Base-by-base conservation (phyloP, 2,797 vertebrate species). In the Trematomus bernacchii region DNA sequence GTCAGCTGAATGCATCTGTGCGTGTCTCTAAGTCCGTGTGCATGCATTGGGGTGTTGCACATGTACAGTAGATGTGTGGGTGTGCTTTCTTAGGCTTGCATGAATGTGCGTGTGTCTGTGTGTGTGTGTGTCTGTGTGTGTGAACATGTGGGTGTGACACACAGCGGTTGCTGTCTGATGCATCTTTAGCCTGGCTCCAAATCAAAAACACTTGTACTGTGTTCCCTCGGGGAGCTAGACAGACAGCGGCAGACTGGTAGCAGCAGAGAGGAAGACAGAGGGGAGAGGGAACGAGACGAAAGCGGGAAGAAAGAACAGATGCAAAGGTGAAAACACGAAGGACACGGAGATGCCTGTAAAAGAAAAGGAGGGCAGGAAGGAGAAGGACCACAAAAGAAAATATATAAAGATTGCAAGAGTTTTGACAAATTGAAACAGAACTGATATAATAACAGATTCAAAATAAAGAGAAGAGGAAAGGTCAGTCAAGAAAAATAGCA, bases 161-260 rank as follows among this genome's bases (percentile, higher is more conserved):
- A 74, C 71, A 84, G 76, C 52, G 76, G 83, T 71, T 66, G 44
- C 76, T 81, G 85, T 88, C 78, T 80, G 80, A 87, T 87, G 79
- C 85, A 80, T 92, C 90, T 87, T 90, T 86, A 80, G 77, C 74
- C 87, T 93, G 93, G 90, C 87, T 90, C 82, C 79, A 89, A 93
- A 91, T 94, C 91, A 93, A 91, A 92, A 92, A 87, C 84, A 90
- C 89, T 94, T 93, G 92, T 94, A 90, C 88, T 75, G 84, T 87
- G 82, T 87, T 73, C 80, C 90, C 83, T 80, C 53, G 16, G 84
- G 86, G 90, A 86, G 72, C 27, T 2, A 33, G 68, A 71, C 64
- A 86, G 90, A 84, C 79, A 83, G 79, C 23, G 7, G 76, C 70
- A 86, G 78, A 80, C 81, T 84, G 87, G 80, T 80, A 89, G 79